Conservation (phyloP, 2,113 vertebrate genomes). For the rabbit (Oryctolagus cuniculus) region DNA sequence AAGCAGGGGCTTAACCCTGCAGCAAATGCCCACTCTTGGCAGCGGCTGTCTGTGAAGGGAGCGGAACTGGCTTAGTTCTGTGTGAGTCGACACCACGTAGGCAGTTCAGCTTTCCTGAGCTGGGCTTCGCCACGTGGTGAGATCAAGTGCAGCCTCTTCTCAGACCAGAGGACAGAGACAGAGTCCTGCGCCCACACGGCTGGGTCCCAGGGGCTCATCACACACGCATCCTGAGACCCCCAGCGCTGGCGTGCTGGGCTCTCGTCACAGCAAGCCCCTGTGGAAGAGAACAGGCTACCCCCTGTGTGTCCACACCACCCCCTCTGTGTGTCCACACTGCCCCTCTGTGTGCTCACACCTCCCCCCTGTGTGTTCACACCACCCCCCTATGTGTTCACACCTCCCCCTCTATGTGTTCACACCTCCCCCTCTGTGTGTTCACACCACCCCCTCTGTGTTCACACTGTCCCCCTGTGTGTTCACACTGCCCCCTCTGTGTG, state of each 20-base stretch:
- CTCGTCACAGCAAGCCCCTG: too few species aligned
- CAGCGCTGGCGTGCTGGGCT: neutral
- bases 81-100: neutral
- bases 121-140: neutral
- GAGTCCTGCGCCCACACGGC: neutral
- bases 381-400: too few species aligned
- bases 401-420: too few species aligned
- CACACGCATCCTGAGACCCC: accelerated
- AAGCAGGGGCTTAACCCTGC: too few species aligned
- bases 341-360: too few species aligned
- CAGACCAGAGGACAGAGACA: neutral
- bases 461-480: too few species aligned
- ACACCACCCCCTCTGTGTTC: too few species aligned
- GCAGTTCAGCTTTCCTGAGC: neutral
- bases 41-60: constrained; percentile 59
- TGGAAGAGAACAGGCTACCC: neutral
- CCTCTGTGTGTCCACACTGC: too few species aligned
- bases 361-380: too few species aligned
- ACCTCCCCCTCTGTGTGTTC: too few species aligned
- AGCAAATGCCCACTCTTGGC: neutral
- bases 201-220: neutral
- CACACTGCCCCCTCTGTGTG: too few species aligned
- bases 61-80: constrained; percentile 25
- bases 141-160: neutral
- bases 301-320: too few species aligned